Conservation (phyloP, 2,797 vertebrate species). For the Pyrrhura leucotis region DNA sequence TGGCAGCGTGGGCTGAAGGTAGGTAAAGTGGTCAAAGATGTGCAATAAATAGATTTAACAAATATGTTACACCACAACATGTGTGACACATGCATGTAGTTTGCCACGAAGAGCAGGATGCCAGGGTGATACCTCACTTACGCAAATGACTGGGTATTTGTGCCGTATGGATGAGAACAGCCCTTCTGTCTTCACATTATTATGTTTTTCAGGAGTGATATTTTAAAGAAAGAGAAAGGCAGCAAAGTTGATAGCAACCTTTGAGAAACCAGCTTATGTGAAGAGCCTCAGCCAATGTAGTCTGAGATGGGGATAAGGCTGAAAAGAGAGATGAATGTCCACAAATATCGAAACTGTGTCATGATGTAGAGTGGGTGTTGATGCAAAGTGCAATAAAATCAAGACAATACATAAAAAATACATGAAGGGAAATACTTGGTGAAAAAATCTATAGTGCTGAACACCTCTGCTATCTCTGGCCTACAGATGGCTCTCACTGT, state of each 20-base stretch:
- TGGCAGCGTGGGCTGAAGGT: conserved; percentile 37
- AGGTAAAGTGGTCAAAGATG: conserved; percentile 31
- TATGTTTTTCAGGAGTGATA: neutral
- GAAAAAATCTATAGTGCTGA: neutral
- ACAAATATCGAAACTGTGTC: neutral
- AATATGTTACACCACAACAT: conserved; percentile 29
- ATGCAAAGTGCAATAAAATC: neutral
- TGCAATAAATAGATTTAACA: conserved; percentile 44
- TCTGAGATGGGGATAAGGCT: neutral
- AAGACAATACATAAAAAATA: neutral
- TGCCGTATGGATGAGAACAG: neutral
- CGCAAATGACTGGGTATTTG: neutral
- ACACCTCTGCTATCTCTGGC: conserved; percentile 15
- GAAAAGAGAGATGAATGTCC: neutral
- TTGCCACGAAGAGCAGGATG: neutral
- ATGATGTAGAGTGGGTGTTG: neutral
- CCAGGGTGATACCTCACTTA: neutral
- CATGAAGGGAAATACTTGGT: neutral
- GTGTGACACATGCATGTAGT: conserved; percentile 26
- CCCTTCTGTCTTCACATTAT: neutral
- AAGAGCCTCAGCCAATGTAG: neutral
- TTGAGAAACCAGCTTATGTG: neutral
- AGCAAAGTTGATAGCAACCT: neutral
- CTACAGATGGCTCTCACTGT: conserved; percentile 26
- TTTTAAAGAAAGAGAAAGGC: conserved; percentile 13